phyloP scores from a whole-genome alignment of 92 coral and sea anemone genomes.

The Porites evermanni region DNA sequence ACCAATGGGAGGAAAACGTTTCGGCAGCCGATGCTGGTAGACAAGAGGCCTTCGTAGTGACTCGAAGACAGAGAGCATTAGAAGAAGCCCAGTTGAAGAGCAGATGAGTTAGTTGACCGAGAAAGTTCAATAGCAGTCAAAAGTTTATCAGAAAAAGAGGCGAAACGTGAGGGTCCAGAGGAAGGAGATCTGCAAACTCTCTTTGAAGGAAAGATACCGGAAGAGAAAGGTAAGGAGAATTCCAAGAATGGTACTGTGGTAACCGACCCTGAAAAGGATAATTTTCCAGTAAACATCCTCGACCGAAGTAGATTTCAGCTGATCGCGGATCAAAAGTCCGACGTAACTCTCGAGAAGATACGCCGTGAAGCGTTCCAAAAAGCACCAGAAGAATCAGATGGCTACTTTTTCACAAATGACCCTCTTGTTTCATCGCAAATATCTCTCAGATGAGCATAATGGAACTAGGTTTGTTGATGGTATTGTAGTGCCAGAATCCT shows the following conservation, averaged over 20 bases:
- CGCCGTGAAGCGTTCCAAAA: constrained; percentile 1
- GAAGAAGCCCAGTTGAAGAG: constrained; percentile 56
- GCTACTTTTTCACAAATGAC: constrained; percentile 52
- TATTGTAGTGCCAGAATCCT: too few relatives aligned
- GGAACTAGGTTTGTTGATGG: constrained; percentile 19
- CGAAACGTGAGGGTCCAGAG: background rate
- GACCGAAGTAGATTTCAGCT: background rate
- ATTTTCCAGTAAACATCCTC: too few relatives aligned
- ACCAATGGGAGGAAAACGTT: background rate
- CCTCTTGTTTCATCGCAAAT: constrained; percentile 54
- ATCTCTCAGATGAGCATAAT: constrained; percentile 29
- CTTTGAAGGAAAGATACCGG: constrained; percentile 6
- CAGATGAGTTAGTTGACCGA: constrained; percentile 55
- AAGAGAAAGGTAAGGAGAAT: background rate
- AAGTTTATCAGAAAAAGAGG: constrained; percentile 38
- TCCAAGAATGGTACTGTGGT: too few relatives aligned
- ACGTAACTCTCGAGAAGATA: constrained; percentile 36
- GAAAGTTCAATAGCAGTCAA: constrained; percentile 54
- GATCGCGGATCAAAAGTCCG: constrained; percentile 25
- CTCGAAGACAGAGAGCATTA: constrained; percentile 34
- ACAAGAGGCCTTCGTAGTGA: constrained; percentile 42
- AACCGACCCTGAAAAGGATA: too few relatives aligned
- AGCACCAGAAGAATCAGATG: constrained; percentile 62
- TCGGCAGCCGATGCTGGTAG: background rate
- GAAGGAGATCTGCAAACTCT: constrained; percentile 33